Evolutionary conservation across 2,888 invertebrate species (phyloP), one percentile per base, ranked within the genome.

Genomic region (Athalia circularis): DNA sequence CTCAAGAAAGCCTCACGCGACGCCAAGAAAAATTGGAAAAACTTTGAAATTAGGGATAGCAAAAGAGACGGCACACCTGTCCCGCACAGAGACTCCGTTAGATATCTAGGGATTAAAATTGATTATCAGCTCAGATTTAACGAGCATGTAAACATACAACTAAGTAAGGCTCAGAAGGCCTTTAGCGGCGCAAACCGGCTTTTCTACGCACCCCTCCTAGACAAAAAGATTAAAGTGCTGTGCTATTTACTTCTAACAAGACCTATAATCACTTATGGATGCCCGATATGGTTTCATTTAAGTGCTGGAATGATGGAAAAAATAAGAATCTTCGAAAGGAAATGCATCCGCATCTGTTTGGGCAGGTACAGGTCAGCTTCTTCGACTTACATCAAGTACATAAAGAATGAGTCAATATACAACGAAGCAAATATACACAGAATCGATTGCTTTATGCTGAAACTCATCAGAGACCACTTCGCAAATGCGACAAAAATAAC

Each of bases 301-400:
- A 29, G 61, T 7, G 61, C 61, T 6, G 61, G 13, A n/a, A n/a
- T 13, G 13, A 13, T 15, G 61, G 61, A 61, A 57, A 70, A 54
- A n/a, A 6, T 70, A 45, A 70, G 70, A 43, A 43, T n/a, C 0
- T 70, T 70, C 43, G 70, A 70, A 11, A 11, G 70, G 0, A 70
- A 70, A 43, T 70, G 70, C 47, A 9, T 70, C 6, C 8, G 70
- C 6, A 11, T 13, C n/a, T n/a, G 13, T 61, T n/a, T 61, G 15
- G n/a, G n/a, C 13, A 29, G 15, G 15, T 50, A 43, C 29, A 70
- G 68, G 68, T 52, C 52, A 3, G 52, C 68, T 11, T 50, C 50
- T 5, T 68, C 68, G 7, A 7, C 52, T 13, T 68, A 68, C 29
- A 15, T 52, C 3, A 50, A 29, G 7, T 52, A 13, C 7, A 29